Base-by-base conservation (phyloP, 2,797 vertebrate genomes). In the Danio tinwini region DNA sequence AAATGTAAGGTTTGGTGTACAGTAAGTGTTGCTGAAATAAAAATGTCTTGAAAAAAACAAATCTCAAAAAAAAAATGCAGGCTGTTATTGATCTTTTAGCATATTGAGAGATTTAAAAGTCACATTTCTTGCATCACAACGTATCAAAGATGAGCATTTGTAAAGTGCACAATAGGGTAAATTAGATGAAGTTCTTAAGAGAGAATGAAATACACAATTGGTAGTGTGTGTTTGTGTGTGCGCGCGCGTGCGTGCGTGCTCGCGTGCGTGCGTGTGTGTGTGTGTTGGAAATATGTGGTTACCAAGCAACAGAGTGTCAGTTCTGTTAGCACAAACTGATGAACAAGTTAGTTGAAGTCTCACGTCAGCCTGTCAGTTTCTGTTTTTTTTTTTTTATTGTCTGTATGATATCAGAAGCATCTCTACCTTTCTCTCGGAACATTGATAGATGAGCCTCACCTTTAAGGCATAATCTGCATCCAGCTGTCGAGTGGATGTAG, bases 241-340 rank as follows among this genome's bases (percentile, higher is more conserved):
- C n/a, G n/a, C n/a, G n/a, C n/a, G n/a, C n/a, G n/a, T n/a, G n/a
- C n/a, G 29, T 29, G 29, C 29, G 29, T 29, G 29, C n/a, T n/a
- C n/a, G n/a, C n/a, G n/a, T n/a, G n/a, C n/a, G n/a, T n/a, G n/a
- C n/a, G 29, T 29, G 29, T 29, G 29, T 29, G 29, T 29, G 29
- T 21, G 52, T 42, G 42, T 47, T 37, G 42, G 74, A 76, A 13
- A 77, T 58, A 11, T 52, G 64, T 4, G 29, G 81, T 85, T 78
- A 68, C 84, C 78, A 85, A 61, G 84, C 71, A 85, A 85, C 81
- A 19, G 69, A 67, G 47, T 49, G 59, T 76, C 62, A 45, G 47
- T 77, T 79, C 71, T 78, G 62, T 37, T 55, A 6, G 64, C 50
- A 49, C 68, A 53, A 82, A 84, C 77, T 82, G 78, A 52, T 76